These are phyloP conservation scores for Rhopalosiphum padi DNA, from an alignment of 1,140 invertebrate genomes.

Conservation along the genomic window DNA sequence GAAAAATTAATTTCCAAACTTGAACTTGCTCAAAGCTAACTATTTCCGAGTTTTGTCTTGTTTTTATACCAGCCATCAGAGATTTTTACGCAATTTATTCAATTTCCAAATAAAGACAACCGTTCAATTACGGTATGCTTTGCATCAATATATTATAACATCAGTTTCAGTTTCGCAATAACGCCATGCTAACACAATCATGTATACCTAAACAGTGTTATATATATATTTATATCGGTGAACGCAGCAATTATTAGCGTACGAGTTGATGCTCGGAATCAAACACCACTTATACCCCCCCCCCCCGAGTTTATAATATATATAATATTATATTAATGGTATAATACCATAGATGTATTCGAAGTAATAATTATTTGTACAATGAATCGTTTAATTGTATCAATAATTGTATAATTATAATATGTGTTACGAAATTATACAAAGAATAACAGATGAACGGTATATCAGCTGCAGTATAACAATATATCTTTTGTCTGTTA, in stretches of 20 bases:
- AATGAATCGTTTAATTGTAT: slow-evolving; percentile 20
- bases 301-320: not conserved
- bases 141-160: not conserved
- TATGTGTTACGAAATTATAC: not conserved
- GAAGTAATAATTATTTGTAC: not conserved
- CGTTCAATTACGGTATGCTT: not conserved
- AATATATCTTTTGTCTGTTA: not conserved
- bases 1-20: not conserved
- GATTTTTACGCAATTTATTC: not conserved
- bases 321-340: not conserved
- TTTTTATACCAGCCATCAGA: not conserved
- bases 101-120: not conserved
- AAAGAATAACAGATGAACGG: not conserved
- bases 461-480: not conserved
- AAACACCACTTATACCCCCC: not conserved
- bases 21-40: not conserved
- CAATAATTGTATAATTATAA: not conserved
- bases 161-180: not conserved
- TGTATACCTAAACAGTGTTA: not conserved
- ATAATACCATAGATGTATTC: not conserved
- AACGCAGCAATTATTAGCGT: not conserved
- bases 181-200: not conserved
- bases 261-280: not conserved
- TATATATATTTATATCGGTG: not conserved
- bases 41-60: not conserved